Evolutionary conservation across 2,888 invertebrate genomes (phyloP).

Genomic region (Tetranychus piercei): DNA sequence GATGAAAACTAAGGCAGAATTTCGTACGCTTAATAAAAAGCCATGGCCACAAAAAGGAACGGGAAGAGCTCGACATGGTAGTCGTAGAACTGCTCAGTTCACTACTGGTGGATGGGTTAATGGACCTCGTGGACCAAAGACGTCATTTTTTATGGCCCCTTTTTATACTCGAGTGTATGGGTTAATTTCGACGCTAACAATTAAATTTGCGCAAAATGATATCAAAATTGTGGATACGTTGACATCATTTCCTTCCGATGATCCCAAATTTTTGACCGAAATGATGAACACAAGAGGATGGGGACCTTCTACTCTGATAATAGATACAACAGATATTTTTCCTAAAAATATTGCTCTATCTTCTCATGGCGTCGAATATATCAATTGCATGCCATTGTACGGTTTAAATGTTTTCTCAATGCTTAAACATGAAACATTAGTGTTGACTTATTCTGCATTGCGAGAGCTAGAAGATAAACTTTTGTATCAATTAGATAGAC

Average conservation of each 20-base stretch:
- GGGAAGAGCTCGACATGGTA: constrained; percentile 77
- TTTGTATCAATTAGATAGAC: constrained; percentile 23
- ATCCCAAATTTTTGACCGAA: constrained; percentile 50
- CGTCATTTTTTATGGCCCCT: constrained; percentile 84
- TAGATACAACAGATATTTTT: constrained; percentile 72
- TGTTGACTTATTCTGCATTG: constrained; percentile 64
- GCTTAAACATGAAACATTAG: constrained; percentile 82
- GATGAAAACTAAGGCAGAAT: constrained; percentile 61
- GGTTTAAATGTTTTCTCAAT: constrained; percentile 89
- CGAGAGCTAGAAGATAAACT: constrained; percentile 39
- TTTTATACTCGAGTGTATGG: constrained; percentile 56
- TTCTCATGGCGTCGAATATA: constrained; percentile 52
- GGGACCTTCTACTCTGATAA: constrained; percentile 85
- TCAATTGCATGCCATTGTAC: constrained; percentile 87
- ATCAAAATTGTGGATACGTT: constrained; percentile 70
- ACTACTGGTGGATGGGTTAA: constrained; percentile 55
- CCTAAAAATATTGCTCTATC: constrained; percentile 72
- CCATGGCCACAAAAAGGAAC: constrained; percentile 93
- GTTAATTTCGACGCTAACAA: constrained; percentile 59
- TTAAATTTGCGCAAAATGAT: constrained; percentile 84
- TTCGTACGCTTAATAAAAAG: constrained; percentile 69
- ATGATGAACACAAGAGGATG: constrained; percentile 67
- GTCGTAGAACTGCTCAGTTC: constrained; percentile 71
- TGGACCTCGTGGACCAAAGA: constrained; percentile 74
- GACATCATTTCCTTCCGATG: constrained; percentile 57